These are phyloP conservation scores for Tenthredo livida DNA, from an alignment of 2,888 invertebrate species.

Conservation along the genomic window DNA sequence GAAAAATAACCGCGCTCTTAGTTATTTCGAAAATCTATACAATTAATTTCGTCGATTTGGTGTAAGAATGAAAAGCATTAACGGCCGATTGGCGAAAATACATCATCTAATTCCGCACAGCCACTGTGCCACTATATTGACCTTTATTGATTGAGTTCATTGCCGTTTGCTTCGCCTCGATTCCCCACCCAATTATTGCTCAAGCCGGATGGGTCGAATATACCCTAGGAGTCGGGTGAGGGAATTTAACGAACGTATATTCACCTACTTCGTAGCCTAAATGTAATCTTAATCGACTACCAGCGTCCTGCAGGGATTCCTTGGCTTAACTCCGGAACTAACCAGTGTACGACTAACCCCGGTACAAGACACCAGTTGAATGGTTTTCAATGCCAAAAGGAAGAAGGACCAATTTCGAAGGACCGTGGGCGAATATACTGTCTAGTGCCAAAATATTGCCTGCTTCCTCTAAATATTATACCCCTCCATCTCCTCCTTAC, in stretches of 20 bases:
- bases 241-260: constrained; percentile 34
- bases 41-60: background rate
- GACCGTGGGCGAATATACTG: background rate
- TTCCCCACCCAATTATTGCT: constrained; percentile 18
- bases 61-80: background rate
- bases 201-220: background rate
- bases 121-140: background rate
- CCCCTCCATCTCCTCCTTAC: background rate
- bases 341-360: constrained; percentile 14
- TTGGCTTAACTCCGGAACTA: constrained; percentile 24
- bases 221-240: background rate
- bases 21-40: background rate
- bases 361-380: constrained; percentile 38
- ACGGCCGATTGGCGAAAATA: background rate
- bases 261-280: constrained; percentile 42
- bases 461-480: background rate
- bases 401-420: constrained; percentile 11
- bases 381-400: background rate
- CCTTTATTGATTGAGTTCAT: background rate
- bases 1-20: background rate
- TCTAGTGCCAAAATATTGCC: background rate
- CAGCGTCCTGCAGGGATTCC: constrained; percentile 30
- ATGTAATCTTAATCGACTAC: constrained; percentile 45
- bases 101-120: background rate
- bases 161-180: background rate